These are phyloP conservation scores for Neocrepidodera transversa DNA, from an alignment of 2,888 invertebrate species.

Conservation along the genomic window DNA sequence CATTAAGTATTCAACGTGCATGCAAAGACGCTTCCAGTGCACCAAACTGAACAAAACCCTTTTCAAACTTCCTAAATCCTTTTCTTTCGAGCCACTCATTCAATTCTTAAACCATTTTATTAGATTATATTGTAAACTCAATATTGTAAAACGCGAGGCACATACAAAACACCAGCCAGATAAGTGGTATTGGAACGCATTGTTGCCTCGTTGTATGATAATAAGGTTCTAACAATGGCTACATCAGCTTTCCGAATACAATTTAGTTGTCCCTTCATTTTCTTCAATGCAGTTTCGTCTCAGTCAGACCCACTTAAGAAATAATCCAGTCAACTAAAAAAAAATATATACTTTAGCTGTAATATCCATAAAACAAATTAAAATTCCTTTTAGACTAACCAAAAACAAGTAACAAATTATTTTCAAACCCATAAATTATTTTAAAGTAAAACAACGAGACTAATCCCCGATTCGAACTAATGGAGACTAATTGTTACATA, in stretches of 20 bases:
- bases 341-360: not conserved
- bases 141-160: conserved; percentile 41
- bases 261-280: conserved; percentile 44
- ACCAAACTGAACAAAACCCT: conserved; percentile 20
- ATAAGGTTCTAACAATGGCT: conserved; percentile 49
- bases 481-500: conserved; percentile 37
- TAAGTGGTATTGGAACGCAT: conserved; percentile 45
- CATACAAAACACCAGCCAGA: conserved; percentile 42
- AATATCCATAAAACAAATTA: too few species aligned
- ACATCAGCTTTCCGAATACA: conserved; percentile 48
- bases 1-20: conserved; percentile 15
- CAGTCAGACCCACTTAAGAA: conserved; percentile 20
- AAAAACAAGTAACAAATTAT: too few species aligned
- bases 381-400: too few species aligned
- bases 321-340: conserved; percentile 30
- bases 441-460: conserved; percentile 10
- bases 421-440: not conserved
- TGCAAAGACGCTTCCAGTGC: conserved; percentile 12
- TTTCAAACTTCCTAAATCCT: conserved; percentile 12
- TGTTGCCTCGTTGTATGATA: conserved; percentile 51
- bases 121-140: conserved; percentile 48
- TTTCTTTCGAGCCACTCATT: conserved; percentile 27
- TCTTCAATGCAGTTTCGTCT: conserved; percentile 37
- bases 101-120: conserved; percentile 35
- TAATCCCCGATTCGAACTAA: conserved; percentile 32